Evolutionary conservation across 2,888 invertebrate species (phyloP), one percentile per base, ranked within the genome.

Genomic region (Marasmarcha lunaedactyla): DNA sequence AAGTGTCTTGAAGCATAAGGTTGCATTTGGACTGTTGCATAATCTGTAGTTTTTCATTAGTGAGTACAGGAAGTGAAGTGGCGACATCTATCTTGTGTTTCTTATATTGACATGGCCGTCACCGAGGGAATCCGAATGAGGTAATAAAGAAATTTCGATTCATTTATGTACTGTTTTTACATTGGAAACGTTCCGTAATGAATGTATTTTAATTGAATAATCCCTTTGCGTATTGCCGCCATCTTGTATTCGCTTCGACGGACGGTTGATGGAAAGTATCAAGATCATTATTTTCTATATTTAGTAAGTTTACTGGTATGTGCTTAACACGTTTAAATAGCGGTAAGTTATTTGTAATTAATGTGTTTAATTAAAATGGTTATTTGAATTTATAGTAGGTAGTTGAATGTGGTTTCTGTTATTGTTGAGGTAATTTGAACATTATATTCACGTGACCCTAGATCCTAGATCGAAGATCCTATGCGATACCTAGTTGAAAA

Each of bases 61-160:
- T 57, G 48, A 50, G 56, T 50, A 33, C 11, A 53, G 54, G 53
- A 51, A 49, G 55, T 53, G 57, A 63, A 68, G 56, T 64, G 59
- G 62, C 58, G 63, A 60, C 64, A 68, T 73, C 63, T 64, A 67
- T 71, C 68, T 71, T 66, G 52, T 58, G 65, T 67, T 69, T 69
- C 59, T 64, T 67, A 65, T 62, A 69, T 70, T 63, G 63, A 69
- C 67, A 62, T 59, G 57, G 55, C 55, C 59, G 54, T 59, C 59
- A 57, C 58, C 46, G 55, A 36, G 51, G 44, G 68, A 65, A 67
- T 68, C 48, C 53, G 48, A 70, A 68, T 67, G 66, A 64, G 63
- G 61, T 67, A 68, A 68, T 71, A 69, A 70, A 71, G 71, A 67
- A 71, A 71, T 71, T 68, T 67, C 62, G 51, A 54, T 55, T 56